A percentile compares a stretch with the other conserved stretches of the same genome.
These are phyloP conservation scores for Lophius piscatorius DNA, from an alignment of 2,113 vertebrate genomes.

Conservation along the genomic window DNA sequence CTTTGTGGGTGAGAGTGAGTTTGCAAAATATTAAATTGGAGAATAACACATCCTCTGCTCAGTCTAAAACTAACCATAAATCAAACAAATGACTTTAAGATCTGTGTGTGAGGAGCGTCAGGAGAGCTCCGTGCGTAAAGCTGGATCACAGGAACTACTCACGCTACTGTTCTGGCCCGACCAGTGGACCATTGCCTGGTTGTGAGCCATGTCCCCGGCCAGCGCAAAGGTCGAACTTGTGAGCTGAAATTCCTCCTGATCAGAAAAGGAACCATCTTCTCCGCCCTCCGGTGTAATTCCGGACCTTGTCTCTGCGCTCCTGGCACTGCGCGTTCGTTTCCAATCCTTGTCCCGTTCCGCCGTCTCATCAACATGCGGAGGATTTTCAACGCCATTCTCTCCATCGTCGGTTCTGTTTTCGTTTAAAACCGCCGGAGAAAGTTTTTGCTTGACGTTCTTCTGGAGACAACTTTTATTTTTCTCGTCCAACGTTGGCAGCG, in stretches of 20 bases:
- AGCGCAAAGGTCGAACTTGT: conserved; percentile 86
- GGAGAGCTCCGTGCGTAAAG: conserved; percentile 61
- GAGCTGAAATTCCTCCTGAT: conserved; percentile 83
- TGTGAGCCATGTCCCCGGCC: conserved; percentile 84
- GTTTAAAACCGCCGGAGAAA: conserved; percentile 40
- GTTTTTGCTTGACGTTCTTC: conserved; percentile 47
- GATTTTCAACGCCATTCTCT: not conserved
- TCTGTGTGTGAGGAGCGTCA: conserved; percentile 54
- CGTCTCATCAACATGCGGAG: conserved; percentile 5
- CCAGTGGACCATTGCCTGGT: conserved; percentile 88
- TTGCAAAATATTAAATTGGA: not conserved
- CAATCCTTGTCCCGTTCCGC: conserved; percentile 26
- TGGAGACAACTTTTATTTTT: conserved; percentile 22
- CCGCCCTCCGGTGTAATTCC: conserved; percentile 47
- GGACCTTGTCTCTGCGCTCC: conserved; percentile 74
- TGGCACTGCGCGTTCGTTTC: conserved; percentile 43
- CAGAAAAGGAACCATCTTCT: conserved; percentile 74
- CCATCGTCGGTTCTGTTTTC: conserved; percentile 9
- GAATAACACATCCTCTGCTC: not conserved
- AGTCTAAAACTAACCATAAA: not conserved
- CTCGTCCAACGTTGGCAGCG: conserved; percentile 8
- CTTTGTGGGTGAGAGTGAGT: not conserved
- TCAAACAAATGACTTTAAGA: not conserved
- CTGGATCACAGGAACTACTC: conserved; percentile 70
- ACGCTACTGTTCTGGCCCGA: conserved; percentile 92